These are phyloP conservation scores for Mesorhabditis spiculigera DNA, from an alignment of 2,888 invertebrate species.

Conservation along the genomic window DNA sequence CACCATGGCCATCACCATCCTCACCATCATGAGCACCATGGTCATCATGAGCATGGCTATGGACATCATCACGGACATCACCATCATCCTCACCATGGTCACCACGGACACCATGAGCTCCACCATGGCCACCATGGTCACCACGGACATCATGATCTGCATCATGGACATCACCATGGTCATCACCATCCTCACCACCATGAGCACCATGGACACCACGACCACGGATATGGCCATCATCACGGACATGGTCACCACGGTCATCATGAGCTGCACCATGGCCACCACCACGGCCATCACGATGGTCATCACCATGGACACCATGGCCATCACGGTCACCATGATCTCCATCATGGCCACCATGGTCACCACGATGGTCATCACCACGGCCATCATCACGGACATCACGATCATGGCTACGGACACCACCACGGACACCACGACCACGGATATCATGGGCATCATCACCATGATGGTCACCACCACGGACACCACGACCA, in stretches of 20 bases:
- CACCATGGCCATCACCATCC: neutral
- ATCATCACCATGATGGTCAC: neutral
- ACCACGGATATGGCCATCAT: neutral
- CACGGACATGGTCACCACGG: neutral
- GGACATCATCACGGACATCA: neutral
- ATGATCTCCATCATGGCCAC: neutral
- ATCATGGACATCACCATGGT: neutral
- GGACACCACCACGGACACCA: neutral
- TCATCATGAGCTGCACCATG: neutral
- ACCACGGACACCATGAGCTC: neutral
- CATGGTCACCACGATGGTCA: neutral
- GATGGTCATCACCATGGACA: neutral
- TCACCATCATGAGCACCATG: neutral
- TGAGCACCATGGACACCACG: neutral
- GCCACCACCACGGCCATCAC: neutral
- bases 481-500: neutral
- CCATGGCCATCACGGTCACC: neutral
- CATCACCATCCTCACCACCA: neutral
- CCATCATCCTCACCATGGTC: no score
- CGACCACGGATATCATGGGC: neutral
- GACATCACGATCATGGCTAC: neutral
- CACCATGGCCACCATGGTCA: neutral
- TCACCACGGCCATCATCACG: neutral
- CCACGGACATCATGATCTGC: neutral
- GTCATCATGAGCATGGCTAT: neutral